Percentiles rank a stretch among this genome's conserved stretches.
These are phyloP conservation scores for Tenthredo distinguenda DNA, from an alignment of 2,888 invertebrate species.

Conservation along the genomic window DNA sequence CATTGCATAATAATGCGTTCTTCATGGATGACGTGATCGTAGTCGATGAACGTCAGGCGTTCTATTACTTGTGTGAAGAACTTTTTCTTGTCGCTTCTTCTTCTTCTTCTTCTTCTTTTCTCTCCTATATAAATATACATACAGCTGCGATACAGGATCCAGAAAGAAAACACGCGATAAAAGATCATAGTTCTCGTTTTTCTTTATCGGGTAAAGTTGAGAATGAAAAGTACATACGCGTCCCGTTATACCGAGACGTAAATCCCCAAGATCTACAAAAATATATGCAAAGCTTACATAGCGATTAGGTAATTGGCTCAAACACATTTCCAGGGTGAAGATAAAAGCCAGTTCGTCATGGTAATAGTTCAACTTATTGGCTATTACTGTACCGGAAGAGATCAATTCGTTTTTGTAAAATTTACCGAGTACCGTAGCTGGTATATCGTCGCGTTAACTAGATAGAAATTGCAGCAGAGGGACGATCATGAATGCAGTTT, in stretches of 20 bases:
- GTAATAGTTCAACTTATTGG: conserved; percentile 1
- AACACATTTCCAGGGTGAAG: neutral
- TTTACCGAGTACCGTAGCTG: neutral
- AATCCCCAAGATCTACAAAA: neutral
- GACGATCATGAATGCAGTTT: conserved; percentile 6
- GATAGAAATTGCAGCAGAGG: neutral
- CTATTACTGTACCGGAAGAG: conserved; percentile 20
- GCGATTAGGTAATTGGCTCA: conserved; percentile 29
- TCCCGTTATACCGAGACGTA: neutral
- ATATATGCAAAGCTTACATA: neutral
- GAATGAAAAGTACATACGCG: neutral
- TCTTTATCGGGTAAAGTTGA: neutral
- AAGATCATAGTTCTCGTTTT: neutral
- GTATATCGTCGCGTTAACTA: neutral
- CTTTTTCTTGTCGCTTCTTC: conserved; percentile 20
- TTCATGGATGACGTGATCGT: conserved; percentile 36
- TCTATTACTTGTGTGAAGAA: conserved; percentile 24
- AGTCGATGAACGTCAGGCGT: conserved; percentile 15
- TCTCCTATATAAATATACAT: neutral
- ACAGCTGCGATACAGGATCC: conserved; percentile 8
- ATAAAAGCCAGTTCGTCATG: neutral
- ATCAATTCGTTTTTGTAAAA: conserved; percentile 46
- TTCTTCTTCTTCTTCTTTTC: neutral
- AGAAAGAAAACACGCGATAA: neutral
- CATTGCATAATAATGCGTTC: conserved; percentile 49